Percentiles rank a stretch among this genome's conserved stretches.
Conservation (phyloP, 35 echinoderm and acorn worm genomes). For the Heliocidaris tuberculata region DNA sequence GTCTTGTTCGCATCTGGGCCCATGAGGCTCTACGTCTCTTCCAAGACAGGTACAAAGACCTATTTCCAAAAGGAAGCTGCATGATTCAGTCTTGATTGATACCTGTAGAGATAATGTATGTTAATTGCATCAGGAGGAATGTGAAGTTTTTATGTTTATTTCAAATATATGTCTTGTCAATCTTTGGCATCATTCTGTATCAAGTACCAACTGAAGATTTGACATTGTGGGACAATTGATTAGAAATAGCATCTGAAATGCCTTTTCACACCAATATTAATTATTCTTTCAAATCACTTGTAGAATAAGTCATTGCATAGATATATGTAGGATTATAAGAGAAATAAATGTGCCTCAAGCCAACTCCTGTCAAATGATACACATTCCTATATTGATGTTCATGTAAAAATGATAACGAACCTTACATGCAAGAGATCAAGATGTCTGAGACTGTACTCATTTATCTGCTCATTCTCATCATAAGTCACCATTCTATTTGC, state of each 20-base stretch:
- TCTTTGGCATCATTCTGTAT: too few relatives aligned
- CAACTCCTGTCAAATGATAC: neutral
- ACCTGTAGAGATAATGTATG: neutral
- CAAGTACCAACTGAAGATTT: too few relatives aligned
- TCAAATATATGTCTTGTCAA: neutral
- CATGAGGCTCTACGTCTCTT: slow-evolving; percentile 97
- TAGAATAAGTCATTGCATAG: too few relatives aligned
- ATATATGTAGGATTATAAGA: too few relatives aligned
- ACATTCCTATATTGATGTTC: neutral
- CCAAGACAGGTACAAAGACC: slow-evolving; percentile 99
- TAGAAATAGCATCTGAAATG: too few relatives aligned
- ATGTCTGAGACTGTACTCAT: too few relatives aligned
- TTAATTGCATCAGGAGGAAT: neutral
- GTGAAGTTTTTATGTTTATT: neutral
- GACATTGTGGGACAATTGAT: too few relatives aligned
- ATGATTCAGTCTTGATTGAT: too few relatives aligned
- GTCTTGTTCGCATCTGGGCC: slow-evolving; percentile 97
- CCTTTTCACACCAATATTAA: too few relatives aligned
- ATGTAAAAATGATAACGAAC: neutral
- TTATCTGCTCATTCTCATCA: too few relatives aligned
- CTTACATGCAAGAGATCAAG: too few relatives aligned
- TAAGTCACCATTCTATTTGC: neutral
- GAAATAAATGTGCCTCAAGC: neutral
- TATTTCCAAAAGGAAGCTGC: neutral
- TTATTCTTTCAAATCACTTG: too few relatives aligned